Percentiles rank a stretch among this genome's conserved stretches.
Evolutionary conservation across 2,888 invertebrate species (phyloP).

Genomic region (Synanthedon myopaeformis): DNA sequence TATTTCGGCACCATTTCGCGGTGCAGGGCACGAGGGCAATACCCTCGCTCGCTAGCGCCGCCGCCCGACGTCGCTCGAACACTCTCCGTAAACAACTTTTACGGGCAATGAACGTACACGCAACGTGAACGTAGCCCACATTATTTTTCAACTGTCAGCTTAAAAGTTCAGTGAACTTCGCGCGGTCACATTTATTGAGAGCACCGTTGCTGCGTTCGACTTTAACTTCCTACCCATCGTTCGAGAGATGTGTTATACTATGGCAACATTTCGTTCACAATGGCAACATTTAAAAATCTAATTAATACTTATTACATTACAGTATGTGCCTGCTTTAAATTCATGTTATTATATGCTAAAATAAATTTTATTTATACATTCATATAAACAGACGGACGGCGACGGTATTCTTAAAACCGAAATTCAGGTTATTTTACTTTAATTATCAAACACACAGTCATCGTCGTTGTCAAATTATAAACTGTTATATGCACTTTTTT

Average conservation of each 20-base stretch:
- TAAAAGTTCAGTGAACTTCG: conserved; percentile 60
- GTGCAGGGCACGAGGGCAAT: conserved; percentile 47
- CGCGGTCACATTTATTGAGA: conserved; percentile 60
- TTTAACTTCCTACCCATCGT: conserved; percentile 47
- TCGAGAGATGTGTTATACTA: neutral
- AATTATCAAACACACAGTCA: too few species aligned
- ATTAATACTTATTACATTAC: too few species aligned
- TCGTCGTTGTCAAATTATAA: too few species aligned
- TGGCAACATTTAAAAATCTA: too few species aligned
- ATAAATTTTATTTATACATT: too few species aligned
- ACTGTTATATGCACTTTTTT: too few species aligned
- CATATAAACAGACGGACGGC: too few species aligned
- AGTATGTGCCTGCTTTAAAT: too few species aligned
- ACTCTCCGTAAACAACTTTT: conserved; percentile 62
- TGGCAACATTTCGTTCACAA: too few species aligned
- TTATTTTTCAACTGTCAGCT: conserved; percentile 69
- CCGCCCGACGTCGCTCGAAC: conserved; percentile 11
- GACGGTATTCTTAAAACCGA: too few species aligned
- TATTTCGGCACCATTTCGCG: conserved; percentile 60
- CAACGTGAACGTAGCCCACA: conserved; percentile 69
- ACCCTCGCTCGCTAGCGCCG: conserved; percentile 39
- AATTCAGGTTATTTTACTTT: too few species aligned
- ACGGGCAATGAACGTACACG: conserved; percentile 66
- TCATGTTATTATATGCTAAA: too few species aligned
- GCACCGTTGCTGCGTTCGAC: conserved; percentile 40